Evolutionary conservation across 1,140 invertebrate genomes (phyloP), one percentile per base, ranked within the genome.

Genomic region (Helicoverpa zea): DNA sequence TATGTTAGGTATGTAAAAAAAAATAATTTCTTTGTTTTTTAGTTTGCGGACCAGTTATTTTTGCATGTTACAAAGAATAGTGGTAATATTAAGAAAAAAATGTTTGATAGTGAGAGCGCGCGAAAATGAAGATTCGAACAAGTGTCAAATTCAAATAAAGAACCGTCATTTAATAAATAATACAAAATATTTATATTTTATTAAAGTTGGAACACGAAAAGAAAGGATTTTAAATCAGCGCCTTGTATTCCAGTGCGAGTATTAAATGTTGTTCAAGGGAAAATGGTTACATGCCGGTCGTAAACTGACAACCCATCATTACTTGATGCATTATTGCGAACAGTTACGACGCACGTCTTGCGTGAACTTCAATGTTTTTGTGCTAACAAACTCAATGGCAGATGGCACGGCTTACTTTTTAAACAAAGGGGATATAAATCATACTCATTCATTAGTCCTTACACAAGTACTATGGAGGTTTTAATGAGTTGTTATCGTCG

Each of bases 281-380:
- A 76, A 76, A 64, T 76, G 74, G 74, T 63, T 76, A 76, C 74
- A 76, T 52, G 47, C 18, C 59, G 74, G 23, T 76, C 74, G 74
- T 76, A 76, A 76, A 76, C 74, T 76, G 74, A 47, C 74, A 76
- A 76, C 74, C 74, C 35, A 47, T 76, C 74, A 76, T 76, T 76
- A 64, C 74, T 64, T 63, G 74, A 76, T 64, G 74, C 74, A 51
- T 76, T 76, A 64, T 75, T 75, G 73, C 74, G 16, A 76, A 30
- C 47, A 76, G 35, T 63, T 76, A 76, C 74, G 59, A 76, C 47
- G 18, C 58, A 16, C 52, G 70, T 52, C 70, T 73, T 70, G 47
- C 49, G 13, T 54, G 70, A 73, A 73, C 70, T 73, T 73, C 51
- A 73, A 73, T 73, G 70, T 73, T 73, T 73, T 58, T 70, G 66